Percentiles rank a stretch among this genome's conserved stretches.
These are phyloP conservation scores for Setipinna tenuifilis DNA, from an alignment of 2,797 vertebrate species.

Conservation along the genomic window DNA sequence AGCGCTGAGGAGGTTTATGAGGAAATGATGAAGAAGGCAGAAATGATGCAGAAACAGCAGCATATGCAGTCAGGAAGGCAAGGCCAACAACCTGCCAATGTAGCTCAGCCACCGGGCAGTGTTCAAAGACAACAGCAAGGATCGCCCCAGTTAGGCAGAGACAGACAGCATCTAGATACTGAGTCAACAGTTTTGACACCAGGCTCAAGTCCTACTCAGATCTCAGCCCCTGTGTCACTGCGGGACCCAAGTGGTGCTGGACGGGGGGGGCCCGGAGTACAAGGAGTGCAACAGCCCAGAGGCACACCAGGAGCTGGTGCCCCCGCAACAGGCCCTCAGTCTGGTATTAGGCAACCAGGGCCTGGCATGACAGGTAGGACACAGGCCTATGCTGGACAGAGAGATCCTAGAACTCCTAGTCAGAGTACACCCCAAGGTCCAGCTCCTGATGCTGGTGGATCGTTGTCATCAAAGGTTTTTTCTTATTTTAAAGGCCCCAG, in stretches of 20 bases:
- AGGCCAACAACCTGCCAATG: slow-evolving; percentile 62
- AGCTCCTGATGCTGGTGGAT: slow-evolving; percentile 66
- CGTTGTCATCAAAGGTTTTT: slow-evolving; percentile 79
- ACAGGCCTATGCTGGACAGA: slow-evolving; percentile 49
- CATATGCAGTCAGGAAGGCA: slow-evolving; percentile 72
- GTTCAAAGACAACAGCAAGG: slow-evolving; percentile 59
- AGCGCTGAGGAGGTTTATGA: slow-evolving; percentile 98
- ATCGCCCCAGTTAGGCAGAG: slow-evolving; percentile 66
- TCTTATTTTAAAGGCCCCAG: slow-evolving; percentile 88
- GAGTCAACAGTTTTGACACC: slow-evolving; percentile 87
- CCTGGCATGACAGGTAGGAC: slow-evolving; percentile 68
- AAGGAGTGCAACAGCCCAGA: slow-evolving; percentile 78
- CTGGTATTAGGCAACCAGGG: slow-evolving; percentile 53
- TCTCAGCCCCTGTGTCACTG: slow-evolving; percentile 89
- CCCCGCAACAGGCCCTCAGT: slow-evolving; percentile 63
- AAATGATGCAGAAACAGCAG: slow-evolving; percentile 88
- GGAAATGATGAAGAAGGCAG: slow-evolving; percentile 99
- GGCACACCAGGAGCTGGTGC: background rate
- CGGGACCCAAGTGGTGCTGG: slow-evolving; percentile 73
- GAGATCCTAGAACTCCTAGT: slow-evolving; percentile 65
- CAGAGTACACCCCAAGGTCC: slow-evolving; percentile 68
- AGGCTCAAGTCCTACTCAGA: slow-evolving; percentile 94
- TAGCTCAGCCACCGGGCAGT: slow-evolving; percentile 64
- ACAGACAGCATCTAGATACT: slow-evolving; percentile 86
- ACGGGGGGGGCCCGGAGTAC: slow-evolving; percentile 84